These are phyloP conservation scores for Spilogale gracilis DNA, from an alignment of 2,113 vertebrate genomes.

Conservation along the genomic window DNA sequence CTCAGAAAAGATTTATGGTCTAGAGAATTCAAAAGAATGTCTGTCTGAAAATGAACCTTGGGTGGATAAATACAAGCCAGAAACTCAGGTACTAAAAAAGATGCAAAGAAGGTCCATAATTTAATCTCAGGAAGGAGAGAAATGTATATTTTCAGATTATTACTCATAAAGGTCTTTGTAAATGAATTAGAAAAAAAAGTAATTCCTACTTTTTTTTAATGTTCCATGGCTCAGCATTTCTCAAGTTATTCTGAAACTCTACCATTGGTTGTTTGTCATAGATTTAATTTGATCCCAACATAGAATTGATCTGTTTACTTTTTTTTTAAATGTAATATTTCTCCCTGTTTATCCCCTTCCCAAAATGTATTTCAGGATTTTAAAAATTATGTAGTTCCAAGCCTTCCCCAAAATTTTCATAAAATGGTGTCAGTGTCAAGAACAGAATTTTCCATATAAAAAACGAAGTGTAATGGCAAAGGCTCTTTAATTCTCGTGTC, in stretches of 20 bases:
- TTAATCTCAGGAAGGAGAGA: slow-evolving; percentile 37
- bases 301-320: not conserved
- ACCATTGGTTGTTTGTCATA: slow-evolving; percentile 5
- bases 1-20: slow-evolving; percentile 60
- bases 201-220: slow-evolving; percentile 26
- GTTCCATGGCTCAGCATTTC: not conserved
- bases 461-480: slow-evolving; percentile 30
- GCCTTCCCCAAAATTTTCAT: not conserved
- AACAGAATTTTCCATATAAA: not conserved
- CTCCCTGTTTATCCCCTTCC: not conserved
- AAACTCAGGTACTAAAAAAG: slow-evolving; percentile 89
- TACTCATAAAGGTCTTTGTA: not conserved
- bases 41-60: slow-evolving; percentile 89
- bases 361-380: slow-evolving; percentile 49
- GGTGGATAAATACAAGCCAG: slow-evolving; percentile 94
- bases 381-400: not conserved
- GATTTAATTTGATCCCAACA: slow-evolving; percentile 38
- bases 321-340: not conserved
- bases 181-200: not conserved
- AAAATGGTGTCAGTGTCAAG: not conserved
- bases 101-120: not conserved
- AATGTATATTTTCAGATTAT: slow-evolving; percentile 36
- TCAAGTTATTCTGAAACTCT: not conserved
- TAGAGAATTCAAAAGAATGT: slow-evolving; percentile 55
- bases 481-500: not conserved